Conservation (phyloP, 2,888 invertebrate species). For the Rugalucina vietnamica region DNA sequence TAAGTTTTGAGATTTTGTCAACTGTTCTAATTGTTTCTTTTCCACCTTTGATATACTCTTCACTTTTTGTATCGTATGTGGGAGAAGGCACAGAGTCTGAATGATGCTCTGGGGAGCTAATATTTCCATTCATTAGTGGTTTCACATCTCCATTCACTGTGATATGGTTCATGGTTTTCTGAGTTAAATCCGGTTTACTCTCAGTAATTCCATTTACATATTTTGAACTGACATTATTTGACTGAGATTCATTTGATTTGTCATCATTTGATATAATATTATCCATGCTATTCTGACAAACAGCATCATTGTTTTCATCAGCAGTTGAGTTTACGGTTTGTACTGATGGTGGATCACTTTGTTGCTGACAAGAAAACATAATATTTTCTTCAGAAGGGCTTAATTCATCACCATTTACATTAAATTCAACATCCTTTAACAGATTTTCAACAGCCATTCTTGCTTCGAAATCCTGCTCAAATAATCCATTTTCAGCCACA, state of each 20-base stretch:
- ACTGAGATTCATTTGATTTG: constrained; percentile 52
- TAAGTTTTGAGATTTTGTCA: constrained; percentile 67
- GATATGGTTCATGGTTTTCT: constrained; percentile 44
- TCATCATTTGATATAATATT: constrained; percentile 37
- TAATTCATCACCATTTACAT: constrained; percentile 55
- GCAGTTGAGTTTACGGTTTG: constrained; percentile 44
- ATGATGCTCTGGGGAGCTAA: constrained; percentile 58
- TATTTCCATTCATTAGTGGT: constrained; percentile 59
- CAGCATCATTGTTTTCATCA: constrained; percentile 29
- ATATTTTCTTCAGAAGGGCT: constrained; percentile 49
- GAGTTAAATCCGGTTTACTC: constrained; percentile 38
- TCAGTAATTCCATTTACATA: not conserved
- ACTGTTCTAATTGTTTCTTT: constrained; percentile 47
- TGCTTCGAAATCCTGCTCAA: constrained; percentile 63
- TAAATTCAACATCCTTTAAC: constrained; percentile 58
- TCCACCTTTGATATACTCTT: constrained; percentile 57
- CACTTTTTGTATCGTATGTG: constrained; percentile 55
- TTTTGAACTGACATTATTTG: not conserved
- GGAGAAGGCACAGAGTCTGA: constrained; percentile 58
- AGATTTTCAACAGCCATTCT: constrained; percentile 61
- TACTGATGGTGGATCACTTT: constrained; percentile 43
- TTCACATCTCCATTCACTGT: constrained; percentile 65
- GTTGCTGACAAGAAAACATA: constrained; percentile 41
- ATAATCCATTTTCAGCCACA: constrained; percentile 58
- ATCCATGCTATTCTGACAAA: constrained; percentile 46